A percentile compares a stretch with the other conserved stretches of the same genome.
Conservation (phyloP, 2,888 invertebrate species). For the Caenorhabditis parvicauda region DNA sequence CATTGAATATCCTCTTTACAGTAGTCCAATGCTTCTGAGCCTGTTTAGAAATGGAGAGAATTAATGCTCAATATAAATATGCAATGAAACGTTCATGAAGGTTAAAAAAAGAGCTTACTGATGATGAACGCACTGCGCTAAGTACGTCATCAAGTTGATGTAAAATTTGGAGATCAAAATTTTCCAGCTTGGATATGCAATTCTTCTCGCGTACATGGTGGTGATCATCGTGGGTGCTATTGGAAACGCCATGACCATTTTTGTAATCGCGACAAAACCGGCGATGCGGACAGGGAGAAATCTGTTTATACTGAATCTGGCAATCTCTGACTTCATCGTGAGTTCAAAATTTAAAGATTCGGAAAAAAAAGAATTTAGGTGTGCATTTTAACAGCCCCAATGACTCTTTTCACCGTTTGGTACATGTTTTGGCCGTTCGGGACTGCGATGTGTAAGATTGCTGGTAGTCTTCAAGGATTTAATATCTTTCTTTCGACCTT, state of each 20-base stretch:
- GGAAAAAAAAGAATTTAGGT: constrained; percentile 66
- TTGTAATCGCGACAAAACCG: constrained; percentile 77
- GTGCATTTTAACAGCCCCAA: constrained; percentile 84
- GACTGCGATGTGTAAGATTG: constrained; percentile 79
- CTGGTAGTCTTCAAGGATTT: constrained; percentile 78
- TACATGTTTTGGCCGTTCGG: constrained; percentile 85
- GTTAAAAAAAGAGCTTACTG: no score
- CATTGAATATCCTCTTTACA: no score
- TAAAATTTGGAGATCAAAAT: no score
- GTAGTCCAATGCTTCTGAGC: no score
- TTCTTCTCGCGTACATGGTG: constrained; percentile 50
- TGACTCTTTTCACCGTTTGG: constrained; percentile 82
- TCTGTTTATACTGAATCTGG: constrained; percentile 60
- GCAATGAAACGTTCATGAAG: no score
- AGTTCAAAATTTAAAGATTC: constrained; percentile 6
- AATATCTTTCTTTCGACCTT: constrained; percentile 90
- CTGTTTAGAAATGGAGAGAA: no score
- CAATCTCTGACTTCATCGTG: constrained; percentile 58
- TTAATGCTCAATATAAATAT: no score
- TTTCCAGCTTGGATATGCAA: constrained; percentile 55
- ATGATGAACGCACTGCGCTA: no score
- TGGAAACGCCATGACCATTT: constrained; percentile 82
- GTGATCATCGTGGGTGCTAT: constrained; percentile 82
- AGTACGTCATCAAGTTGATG: no score
- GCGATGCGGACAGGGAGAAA: constrained; percentile 84